These are phyloP conservation scores for Eupithecia centaureata DNA, from an alignment of 2,888 invertebrate species.

Conservation along the genomic window DNA sequence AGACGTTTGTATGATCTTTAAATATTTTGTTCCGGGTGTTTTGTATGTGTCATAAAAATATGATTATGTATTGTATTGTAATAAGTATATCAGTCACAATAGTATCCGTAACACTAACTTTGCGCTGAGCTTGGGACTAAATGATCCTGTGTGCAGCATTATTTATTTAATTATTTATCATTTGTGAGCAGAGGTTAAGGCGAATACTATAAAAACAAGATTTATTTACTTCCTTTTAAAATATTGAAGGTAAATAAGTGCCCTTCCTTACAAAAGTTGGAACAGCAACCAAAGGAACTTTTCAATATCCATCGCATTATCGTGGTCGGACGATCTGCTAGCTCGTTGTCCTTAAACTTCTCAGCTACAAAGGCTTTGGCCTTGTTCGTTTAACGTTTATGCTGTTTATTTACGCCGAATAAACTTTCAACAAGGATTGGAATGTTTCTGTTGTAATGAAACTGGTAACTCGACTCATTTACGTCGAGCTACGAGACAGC, in stretches of 20 bases:
- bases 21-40: too few species aligned
- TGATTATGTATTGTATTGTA: too few species aligned
- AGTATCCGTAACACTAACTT: too few species aligned
- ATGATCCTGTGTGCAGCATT: too few species aligned
- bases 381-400: slow-evolving; percentile 30
- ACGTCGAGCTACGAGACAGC: neutral
- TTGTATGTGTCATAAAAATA: too few species aligned
- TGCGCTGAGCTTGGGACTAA: too few species aligned
- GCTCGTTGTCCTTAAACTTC: slow-evolving; percentile 28
- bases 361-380: slow-evolving; percentile 29
- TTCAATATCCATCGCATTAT: slow-evolving; percentile 30
- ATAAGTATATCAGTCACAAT: too few species aligned
- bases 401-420: slow-evolving; percentile 25
- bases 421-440: slow-evolving; percentile 21
- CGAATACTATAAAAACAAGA: neutral
- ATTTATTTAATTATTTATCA: too few species aligned
- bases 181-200: neutral
- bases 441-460: slow-evolving; percentile 23
- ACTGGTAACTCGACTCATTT: slow-evolving; percentile 20
- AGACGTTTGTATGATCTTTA: too few species aligned
- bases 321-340: slow-evolving; percentile 24
- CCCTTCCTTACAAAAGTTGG: neutral
- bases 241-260: neutral
- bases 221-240: neutral
- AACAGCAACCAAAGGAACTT: slow-evolving; percentile 9